Evolutionary conservation across 1,140 invertebrate species (phyloP).

Genomic region (Cataglyphis hispanica): DNA sequence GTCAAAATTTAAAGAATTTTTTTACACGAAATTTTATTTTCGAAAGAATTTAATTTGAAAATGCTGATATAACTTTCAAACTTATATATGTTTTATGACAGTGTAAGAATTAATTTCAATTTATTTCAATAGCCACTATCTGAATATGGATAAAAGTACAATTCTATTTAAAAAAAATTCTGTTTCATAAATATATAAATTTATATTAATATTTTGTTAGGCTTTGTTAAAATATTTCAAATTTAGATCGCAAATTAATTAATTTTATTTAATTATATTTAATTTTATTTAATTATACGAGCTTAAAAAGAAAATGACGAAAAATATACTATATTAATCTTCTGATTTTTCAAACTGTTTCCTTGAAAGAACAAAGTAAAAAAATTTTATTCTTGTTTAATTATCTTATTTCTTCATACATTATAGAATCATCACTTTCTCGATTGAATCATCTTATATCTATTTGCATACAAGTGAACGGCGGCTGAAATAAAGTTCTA

Average conservation of each 20-base stretch:
- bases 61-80: not conserved
- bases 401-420: not conserved
- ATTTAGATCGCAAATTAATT: not conserved
- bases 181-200: no score
- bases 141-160: no score
- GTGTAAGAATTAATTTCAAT: not conserved
- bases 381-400: not conserved
- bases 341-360: not conserved
- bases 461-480: constrained; percentile 28
- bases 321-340: not conserved
- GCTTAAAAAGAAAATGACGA: not conserved
- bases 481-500: not conserved
- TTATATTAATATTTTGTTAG: not conserved
- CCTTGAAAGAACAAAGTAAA: not conserved
- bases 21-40: not conserved
- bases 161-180: no score
- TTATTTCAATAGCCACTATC: not conserved
- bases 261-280: no score
- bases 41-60: not conserved
- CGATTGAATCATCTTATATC: not conserved
- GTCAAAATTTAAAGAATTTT: not conserved
- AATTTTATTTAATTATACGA: not conserved
- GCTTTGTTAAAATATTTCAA: not conserved
- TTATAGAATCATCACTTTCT: not conserved
- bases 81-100: not conserved